These are phyloP conservation scores for Empidonax traillii DNA, from an alignment of 2,113 vertebrate species.

Conservation along the genomic window DNA sequence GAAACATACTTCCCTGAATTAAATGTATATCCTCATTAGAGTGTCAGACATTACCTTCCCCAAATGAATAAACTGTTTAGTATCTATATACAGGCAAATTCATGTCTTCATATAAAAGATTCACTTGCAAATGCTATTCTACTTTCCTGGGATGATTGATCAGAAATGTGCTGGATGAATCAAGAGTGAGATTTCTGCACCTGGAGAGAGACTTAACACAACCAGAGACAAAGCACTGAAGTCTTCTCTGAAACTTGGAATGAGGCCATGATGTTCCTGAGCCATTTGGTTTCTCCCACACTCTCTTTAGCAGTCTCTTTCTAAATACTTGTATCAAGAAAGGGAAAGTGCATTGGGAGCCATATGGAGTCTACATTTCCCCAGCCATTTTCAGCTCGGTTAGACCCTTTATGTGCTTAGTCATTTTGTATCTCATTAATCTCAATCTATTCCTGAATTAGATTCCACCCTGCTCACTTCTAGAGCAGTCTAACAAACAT, in stretches of 20 bases:
- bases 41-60: neutral
- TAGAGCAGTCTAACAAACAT: neutral
- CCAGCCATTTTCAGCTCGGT: neutral
- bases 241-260: neutral
- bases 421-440: neutral
- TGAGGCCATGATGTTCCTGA: neutral
- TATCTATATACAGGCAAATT: neutral
- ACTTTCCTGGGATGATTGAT: neutral
- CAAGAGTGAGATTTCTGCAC: rapidly evolving
- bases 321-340: neutral
- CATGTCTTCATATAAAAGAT: neutral
- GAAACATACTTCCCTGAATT: neutral
- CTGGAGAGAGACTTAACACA: neutral
- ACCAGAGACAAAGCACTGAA: neutral
- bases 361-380: neutral
- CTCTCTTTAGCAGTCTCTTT: neutral
- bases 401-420: neutral
- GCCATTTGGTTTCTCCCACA: neutral
- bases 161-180: neutral
- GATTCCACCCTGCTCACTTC: neutral
- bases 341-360: neutral
- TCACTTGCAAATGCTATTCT: neutral
- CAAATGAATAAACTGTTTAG: neutral
- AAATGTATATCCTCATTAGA: neutral
- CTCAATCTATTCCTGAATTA: neutral